Evolutionary conservation across 2,888 invertebrate species (phyloP).

Genomic region (Physocephala rufipes): DNA sequence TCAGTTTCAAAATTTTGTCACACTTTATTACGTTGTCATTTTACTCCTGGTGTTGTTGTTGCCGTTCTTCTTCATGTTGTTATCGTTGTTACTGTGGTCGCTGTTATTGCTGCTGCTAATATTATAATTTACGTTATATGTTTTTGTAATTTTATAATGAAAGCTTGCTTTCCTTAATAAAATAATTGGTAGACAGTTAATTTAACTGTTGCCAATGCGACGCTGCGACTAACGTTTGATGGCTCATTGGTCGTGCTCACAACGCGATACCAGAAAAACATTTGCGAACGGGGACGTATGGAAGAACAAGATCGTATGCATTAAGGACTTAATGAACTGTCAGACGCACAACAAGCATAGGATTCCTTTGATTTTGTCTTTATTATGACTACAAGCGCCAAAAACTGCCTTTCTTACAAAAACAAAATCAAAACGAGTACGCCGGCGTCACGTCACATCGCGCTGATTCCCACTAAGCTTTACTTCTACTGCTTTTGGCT

Average conservation of each 20-base stretch:
- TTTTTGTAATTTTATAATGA: conserved; percentile 36
- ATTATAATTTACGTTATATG: neutral
- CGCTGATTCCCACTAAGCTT: conserved; percentile 2
- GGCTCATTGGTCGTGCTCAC: too few relatives aligned
- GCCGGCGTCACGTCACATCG: conserved; percentile 29
- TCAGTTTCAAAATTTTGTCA: conserved; percentile 1
- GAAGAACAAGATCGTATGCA: too few relatives aligned
- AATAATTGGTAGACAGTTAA: conserved; percentile 39
- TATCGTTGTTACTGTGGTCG: too few relatives aligned
- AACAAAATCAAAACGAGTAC: too few relatives aligned
- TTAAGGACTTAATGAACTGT: too few relatives aligned
- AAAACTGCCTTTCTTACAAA: too few relatives aligned
- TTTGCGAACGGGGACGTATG: too few relatives aligned
- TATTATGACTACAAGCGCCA: too few relatives aligned
- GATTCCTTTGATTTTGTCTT: too few relatives aligned
- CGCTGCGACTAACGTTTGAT: too few relatives aligned
- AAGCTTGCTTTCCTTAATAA: conserved; percentile 40
- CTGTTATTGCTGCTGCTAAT: neutral
- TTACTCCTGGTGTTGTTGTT: neutral
- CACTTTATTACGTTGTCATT: neutral
- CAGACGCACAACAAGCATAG: too few relatives aligned
- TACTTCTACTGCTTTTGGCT: neutral
- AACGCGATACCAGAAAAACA: too few relatives aligned
- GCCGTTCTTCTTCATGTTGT: neutral
- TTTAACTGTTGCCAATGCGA: neutral